Evolutionary conservation across 2,113 vertebrate genomes (phyloP).

Genomic region (Arvicanthis niloticus): DNA sequence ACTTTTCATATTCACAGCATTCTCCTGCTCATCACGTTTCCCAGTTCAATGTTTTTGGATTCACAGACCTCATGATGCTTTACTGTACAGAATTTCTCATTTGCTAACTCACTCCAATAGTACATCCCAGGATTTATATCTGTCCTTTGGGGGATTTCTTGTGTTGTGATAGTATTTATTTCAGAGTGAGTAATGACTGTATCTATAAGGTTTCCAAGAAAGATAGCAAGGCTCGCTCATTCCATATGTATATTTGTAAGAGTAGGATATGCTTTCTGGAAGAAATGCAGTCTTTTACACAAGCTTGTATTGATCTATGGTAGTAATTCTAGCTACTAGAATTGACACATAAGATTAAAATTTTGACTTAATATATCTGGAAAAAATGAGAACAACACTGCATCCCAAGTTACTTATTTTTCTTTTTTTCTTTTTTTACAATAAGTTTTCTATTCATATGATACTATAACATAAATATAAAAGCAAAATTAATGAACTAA

Average conservation of each 20-base stretch:
- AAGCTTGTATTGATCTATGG: neutral
- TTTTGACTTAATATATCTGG: neutral
- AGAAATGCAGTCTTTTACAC: neutral
- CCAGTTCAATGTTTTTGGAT: neutral
- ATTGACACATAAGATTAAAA: neutral
- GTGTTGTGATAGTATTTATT: neutral
- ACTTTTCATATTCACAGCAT: neutral
- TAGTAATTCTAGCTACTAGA: neutral
- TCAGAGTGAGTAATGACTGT: neutral
- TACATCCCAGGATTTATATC: neutral
- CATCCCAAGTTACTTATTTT: neutral
- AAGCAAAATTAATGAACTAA: neutral
- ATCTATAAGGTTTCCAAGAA: neutral
- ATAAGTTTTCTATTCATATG: neutral
- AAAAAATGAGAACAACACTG: neutral
- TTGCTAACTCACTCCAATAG: neutral
- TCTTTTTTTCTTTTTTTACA: too few species aligned
- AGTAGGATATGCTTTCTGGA: neutral
- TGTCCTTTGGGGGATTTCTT: neutral
- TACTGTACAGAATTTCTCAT: neutral
- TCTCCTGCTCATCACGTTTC: neutral
- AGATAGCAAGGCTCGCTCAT: neutral
- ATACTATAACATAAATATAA: neutral
- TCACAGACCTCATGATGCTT: neutral
- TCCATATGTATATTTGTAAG: slow-evolving; percentile 20